Base-by-base conservation (phyloP, 2,888 invertebrate species). In the Operophtera brumata region DNA sequence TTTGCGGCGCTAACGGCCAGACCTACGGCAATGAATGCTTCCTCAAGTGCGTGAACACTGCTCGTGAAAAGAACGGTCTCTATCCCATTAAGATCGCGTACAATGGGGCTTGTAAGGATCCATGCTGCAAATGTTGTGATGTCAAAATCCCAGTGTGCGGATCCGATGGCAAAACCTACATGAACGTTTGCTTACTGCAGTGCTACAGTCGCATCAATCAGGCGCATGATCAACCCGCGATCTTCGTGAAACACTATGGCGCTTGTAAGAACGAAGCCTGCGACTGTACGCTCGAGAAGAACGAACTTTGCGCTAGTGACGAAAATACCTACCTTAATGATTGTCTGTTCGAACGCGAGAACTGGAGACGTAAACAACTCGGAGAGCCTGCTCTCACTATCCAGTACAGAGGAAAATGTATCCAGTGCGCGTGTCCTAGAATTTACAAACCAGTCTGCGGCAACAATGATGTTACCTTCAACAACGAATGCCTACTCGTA, bases 1-100 rank as follows among this genome's bases (percentile, higher is more conserved):
- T 94, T 6, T 95, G 94, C 75, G 94, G 94, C 37, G 91, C 92
- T 42, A 93, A 95, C 77, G 93, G 93, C 9, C 84, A 91, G 50
- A 94, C 94, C 0, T 95, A 95, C 80, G 82, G 84, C 61, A 94
- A 92, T 78, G 12, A 55, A 65, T 95, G 95, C 79, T 89, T 92
- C 62, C 78, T 94, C 47, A 81, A 91, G 59, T 91, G 93, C 54
- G 91, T 66, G 9, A 68, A 69, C 10, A n/a, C 6, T 3, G 51
- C 52, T 25, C 62, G 64, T 7, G 4, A 14, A 0, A 13, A 42
- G 6, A n/a, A 62, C 4, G 39, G 51, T 5, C 39, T 66, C 3
- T n/a, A 10, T 0, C 49, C 25, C 0, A 56, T 63, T 8, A 30
- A 6, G 0, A 5, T 61, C 5, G 14, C 6, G 1, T 32, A 64